These are phyloP conservation scores for Tragelaphus imberbis DNA, from an alignment of 2,113 vertebrate genomes.

Conservation along the genomic window DNA sequence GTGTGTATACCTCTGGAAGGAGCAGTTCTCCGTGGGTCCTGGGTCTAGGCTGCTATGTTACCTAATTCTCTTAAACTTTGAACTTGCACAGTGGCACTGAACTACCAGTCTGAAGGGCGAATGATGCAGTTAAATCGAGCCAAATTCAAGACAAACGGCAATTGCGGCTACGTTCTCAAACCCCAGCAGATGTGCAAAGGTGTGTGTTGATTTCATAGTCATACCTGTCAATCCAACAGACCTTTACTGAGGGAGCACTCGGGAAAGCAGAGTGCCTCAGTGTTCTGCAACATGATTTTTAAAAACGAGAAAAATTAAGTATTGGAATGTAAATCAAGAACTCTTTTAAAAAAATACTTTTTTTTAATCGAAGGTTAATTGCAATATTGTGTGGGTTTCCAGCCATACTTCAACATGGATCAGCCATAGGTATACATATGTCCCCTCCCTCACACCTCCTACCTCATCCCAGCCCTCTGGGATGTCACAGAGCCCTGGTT, in stretches of 20 bases:
- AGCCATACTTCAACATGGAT: neutral
- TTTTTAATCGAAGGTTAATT: neutral
- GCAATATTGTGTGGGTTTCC: neutral
- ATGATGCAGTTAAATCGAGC: constrained; percentile 98
- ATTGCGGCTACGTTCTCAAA: constrained; percentile 95
- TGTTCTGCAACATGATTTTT: neutral
- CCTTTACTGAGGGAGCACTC: neutral
- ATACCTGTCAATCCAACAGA: neutral
- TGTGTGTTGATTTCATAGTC: constrained; percentile 50
- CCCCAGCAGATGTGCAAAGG: constrained; percentile 97
- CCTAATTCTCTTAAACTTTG: constrained; percentile 13
- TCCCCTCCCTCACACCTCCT: neutral
- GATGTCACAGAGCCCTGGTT: neutral
- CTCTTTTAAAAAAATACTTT: neutral
- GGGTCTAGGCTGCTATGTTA: neutral
- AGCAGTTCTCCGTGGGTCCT: accelerated
- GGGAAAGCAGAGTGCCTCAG: neutral
- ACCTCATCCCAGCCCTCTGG: neutral
- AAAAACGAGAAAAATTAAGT: neutral
- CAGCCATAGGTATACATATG: neutral
- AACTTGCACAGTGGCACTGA: constrained; percentile 89
- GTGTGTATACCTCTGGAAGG: constrained; percentile 75
- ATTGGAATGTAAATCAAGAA: neutral
- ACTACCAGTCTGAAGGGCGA: constrained; percentile 97
- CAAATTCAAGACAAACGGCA: constrained; percentile 95